Percentiles rank a stretch among this genome's conserved stretches.
These are phyloP conservation scores for Litoditis marina DNA, from an alignment of 2,888 invertebrate genomes.

Conservation along the genomic window DNA sequence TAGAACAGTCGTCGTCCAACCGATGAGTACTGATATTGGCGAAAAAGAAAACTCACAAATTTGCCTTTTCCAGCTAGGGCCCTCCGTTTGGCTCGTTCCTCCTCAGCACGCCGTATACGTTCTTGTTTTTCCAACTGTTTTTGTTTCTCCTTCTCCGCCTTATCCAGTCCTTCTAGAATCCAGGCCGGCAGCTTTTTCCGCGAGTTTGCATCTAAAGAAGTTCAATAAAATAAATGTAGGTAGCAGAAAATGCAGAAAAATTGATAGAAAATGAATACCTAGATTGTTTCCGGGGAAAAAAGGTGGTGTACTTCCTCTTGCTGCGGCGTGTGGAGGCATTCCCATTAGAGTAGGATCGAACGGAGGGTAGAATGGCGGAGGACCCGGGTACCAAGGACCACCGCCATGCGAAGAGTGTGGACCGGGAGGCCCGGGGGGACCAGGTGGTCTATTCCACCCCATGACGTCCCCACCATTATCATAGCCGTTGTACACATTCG, in stretches of 20 bases:
- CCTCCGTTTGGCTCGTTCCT: constrained; percentile 30
- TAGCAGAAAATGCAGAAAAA: not conserved
- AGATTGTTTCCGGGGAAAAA: not conserved
- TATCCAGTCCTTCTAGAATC: constrained; percentile 94
- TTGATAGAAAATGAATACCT: not conserved
- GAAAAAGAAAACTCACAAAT: constrained; percentile 41
- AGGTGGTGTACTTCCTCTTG: not conserved
- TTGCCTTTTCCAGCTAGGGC: constrained; percentile 45
- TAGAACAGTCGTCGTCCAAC: too few relatives aligned
- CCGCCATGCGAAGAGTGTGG: not conserved
- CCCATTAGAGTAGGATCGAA: not conserved
- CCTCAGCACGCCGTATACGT: constrained; percentile 32
- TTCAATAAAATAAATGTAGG: not conserved
- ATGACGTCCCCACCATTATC: too few relatives aligned
- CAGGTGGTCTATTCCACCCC: not conserved
- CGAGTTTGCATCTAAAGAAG: constrained; percentile 31
- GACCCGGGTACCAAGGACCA: not conserved
- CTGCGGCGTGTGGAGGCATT: not conserved
- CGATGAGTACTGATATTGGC: too few relatives aligned
- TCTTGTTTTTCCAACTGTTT: constrained; percentile 74
- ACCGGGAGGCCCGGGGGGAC: not conserved
- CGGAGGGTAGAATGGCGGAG: not conserved
- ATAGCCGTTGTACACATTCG: too few relatives aligned
- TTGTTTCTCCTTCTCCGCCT: constrained; percentile 91
- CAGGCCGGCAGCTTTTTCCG: constrained; percentile 77